Evolutionary conservation across 2,888 invertebrate species (phyloP), one percentile per base, ranked within the genome.

Genomic region (Imbricaverruca yamaguchii): DNA sequence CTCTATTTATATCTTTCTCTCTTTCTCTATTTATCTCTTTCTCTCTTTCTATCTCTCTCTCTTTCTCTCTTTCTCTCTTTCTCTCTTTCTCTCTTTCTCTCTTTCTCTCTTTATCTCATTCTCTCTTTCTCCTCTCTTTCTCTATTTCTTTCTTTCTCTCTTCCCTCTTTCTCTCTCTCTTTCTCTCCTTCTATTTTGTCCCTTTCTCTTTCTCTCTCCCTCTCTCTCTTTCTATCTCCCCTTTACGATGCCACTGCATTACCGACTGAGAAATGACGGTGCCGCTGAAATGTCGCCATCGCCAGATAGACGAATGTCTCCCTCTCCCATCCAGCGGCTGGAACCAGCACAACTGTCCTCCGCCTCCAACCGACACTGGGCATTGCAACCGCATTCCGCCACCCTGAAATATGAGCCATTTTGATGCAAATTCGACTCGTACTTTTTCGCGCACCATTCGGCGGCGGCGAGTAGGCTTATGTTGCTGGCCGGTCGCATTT

Each of bases 351-450:
- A 39, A 13, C 39, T 39, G 69, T 69, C 69, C 13, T 69, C 69
- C 13, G 15, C 13, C 7, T 7, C 15, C 39, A 13, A 6, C 13
- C 69, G 12, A 23, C 39, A 39, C 13, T 39, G 39, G 39, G 39
- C 39, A 69, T 4, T 15, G 69, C 39, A 23, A 13, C 12, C 69
- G 69, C 69, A 69, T 69, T 69, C 69, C 69, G 69, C 25, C 61
- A 15, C 69, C 39, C 69, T 69, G 15, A 69, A 69, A 69, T 69
- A 69, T 39, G 69, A 69, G 69, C 69, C 69, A 69, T 69, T 69
- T 69, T 69, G 39, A 69, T 69, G 69, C 69, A 69, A 69, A 69
- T 69, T 69, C 69, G 12, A 39, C 69, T 69, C 69, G 39, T 69
- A 69, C 39, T 69, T 69, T 69, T 69, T 69, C 69, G 69, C 25